A percentile compares a stretch with the other conserved stretches of the same genome.
Conservation (phyloP, 1,140 invertebrate species). For the Mya arenaria region DNA sequence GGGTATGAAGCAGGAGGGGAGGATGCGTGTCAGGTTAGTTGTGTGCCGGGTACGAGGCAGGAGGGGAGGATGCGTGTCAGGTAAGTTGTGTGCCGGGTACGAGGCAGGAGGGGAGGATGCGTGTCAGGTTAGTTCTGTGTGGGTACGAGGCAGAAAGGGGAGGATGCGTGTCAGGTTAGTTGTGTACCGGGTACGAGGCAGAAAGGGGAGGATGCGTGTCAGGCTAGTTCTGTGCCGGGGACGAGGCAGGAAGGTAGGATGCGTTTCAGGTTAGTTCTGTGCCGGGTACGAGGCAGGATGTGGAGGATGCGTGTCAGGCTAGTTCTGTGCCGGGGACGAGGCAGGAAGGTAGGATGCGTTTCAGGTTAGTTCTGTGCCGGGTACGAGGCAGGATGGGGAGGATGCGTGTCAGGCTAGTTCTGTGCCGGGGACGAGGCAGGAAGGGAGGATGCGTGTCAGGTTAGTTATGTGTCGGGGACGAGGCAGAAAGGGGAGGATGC, state of each 20-base stretch:
- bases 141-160: not conserved
- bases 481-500: no score
- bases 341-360: no score
- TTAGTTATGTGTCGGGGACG: slow-evolving; percentile 78
- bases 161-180: not conserved
- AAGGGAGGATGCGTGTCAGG: slow-evolving; percentile 91
- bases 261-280: slow-evolving; percentile 87
- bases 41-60: slow-evolving; percentile 95
- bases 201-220: no score
- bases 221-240: no score
- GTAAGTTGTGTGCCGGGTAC: slow-evolving; percentile 95
- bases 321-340: no score
- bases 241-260: no score
- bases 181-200: slow-evolving; percentile 95
- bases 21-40: slow-evolving; percentile 90
- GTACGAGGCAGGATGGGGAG: not conserved
- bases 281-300: no score
- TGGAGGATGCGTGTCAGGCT: slow-evolving; percentile 92
- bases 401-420: not conserved
- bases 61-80: slow-evolving; percentile 91
- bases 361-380: no score
- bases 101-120: slow-evolving; percentile 93
- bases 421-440: slow-evolving; percentile 96
- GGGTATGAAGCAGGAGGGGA: slow-evolving; percentile 95
- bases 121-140: slow-evolving; percentile 86